These are phyloP conservation scores for Xenops minutus DNA, from an alignment of 2,797 vertebrate genomes.

Conservation along the genomic window DNA sequence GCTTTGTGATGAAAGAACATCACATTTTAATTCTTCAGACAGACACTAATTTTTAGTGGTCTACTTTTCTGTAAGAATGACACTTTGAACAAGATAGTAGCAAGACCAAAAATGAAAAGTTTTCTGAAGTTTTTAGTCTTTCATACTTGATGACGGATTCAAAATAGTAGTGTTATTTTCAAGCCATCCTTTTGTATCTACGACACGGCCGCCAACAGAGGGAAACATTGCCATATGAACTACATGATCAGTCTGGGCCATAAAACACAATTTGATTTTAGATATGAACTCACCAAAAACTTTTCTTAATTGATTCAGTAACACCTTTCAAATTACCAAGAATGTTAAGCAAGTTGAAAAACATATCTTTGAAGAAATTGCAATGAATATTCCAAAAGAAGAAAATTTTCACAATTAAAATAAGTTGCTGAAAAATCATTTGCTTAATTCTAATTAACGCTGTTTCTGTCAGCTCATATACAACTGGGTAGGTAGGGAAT, in stretches of 20 bases:
- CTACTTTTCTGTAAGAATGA: not conserved
- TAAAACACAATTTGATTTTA: not conserved
- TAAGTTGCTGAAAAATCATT: not conserved
- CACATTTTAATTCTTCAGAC: constrained; percentile 42
- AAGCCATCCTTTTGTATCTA: not conserved
- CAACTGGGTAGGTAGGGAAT: not conserved
- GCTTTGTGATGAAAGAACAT: constrained; percentile 31
- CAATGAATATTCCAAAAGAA: not conserved
- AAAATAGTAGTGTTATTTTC: not conserved
- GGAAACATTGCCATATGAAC: not conserved
- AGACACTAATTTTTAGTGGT: constrained; percentile 45
- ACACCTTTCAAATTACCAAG: not conserved
- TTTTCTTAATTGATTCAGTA: not conserved
- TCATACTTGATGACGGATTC: not conserved
- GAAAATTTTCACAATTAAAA: not conserved
- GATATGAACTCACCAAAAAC: not conserved
- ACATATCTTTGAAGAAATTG: not conserved
- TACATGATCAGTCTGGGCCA: not conserved
- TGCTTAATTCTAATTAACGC: not conserved
- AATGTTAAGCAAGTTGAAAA: not conserved
- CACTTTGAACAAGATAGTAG: not conserved
- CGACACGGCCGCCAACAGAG: not conserved
- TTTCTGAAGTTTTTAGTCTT: constrained; percentile 16
- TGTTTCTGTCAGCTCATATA: not conserved
- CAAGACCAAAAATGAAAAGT: not conserved